Percentiles rank a stretch among this genome's conserved stretches.
Conservation (phyloP, 2,797 vertebrate genomes). For the Sebastes glaucus region DNA sequence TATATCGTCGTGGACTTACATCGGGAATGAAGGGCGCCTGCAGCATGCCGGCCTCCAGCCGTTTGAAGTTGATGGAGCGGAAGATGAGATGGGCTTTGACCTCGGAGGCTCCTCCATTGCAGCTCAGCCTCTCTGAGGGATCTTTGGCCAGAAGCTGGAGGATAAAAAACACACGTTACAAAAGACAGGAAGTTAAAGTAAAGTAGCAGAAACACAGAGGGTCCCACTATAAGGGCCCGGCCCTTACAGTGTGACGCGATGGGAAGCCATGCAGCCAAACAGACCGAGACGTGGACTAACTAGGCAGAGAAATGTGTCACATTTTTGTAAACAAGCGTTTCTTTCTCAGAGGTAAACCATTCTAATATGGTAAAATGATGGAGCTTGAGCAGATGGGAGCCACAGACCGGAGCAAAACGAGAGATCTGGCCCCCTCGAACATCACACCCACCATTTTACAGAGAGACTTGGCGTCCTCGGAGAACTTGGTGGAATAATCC, state of each 20-base stretch:
- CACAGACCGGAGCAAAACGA: neutral
- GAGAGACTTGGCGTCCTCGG: constrained; percentile 87
- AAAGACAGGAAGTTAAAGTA: neutral
- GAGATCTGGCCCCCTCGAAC: neutral
- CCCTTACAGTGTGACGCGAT: neutral
- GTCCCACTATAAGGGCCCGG: neutral
- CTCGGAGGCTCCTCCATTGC: constrained; percentile 88
- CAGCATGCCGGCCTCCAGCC: constrained; percentile 95
- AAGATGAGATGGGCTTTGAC: constrained; percentile 94
- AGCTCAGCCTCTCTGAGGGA: constrained; percentile 88
- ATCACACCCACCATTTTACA: constrained; percentile 88
- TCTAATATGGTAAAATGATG: neutral
- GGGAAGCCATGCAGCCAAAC: neutral
- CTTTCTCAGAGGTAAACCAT: neutral
- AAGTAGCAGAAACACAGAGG: neutral
- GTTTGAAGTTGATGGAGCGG: constrained; percentile 93
- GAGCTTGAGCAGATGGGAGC: constrained; percentile 3
- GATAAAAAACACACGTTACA: neutral
- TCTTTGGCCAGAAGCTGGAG: constrained; percentile 92
- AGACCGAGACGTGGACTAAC: neutral
- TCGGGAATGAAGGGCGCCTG: constrained; percentile 94
- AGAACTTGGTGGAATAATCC: constrained; percentile 93
- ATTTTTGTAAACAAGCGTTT: neutral
- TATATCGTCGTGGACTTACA: constrained; percentile 78
- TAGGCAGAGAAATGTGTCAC: neutral